Evolutionary conservation across 2,888 invertebrate species (phyloP), one percentile per base, ranked within the genome.

Genomic region (Magallana nippona): DNA sequence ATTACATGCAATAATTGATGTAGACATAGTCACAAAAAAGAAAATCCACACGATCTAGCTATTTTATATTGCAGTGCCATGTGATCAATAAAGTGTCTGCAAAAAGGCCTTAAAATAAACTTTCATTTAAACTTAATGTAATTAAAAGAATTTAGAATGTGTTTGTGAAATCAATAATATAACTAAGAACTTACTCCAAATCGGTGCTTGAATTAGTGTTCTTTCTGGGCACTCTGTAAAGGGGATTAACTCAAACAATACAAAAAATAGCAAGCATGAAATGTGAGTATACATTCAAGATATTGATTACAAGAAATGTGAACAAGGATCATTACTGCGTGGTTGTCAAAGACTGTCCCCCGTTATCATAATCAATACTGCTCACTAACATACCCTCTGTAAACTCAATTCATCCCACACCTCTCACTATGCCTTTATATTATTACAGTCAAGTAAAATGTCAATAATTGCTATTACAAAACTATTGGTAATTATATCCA

Each of bases 221-320:
- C 60, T 82, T 82, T 82, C 82, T 82, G 17, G 82, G 55, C 15
- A 55, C 55, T 82, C 82, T 82, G 82, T 55, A 82, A 82, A 71
- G 32, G 58, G 80, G 32, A 58, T 17, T 32, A 80, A 80, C 80
- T 80, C 80, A 80, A 80, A 80, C 10, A 80, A 57, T 78, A 78
- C 80, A 80, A 80, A 80, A 3, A 80, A 57, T 78, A 78, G 17
- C 55, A 44, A n/a, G 55, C 55, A 78, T 27, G 17, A 78, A 55
- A 78, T 78, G 78, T 55, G 44, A 78, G 44, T 78, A 78, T 44
- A 78, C 19, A 19, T 62, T 55, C 78, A 44, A 2, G 17, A 15
- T 78, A 55, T 78, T 78, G 55, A 78, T 78, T 44, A 44, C 44
- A 55, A 19, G 55, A 62, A 19, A 62, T 62, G 22, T 62, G 62